These are phyloP conservation scores for Mayetiola destructor DNA, from an alignment of 2,888 invertebrate species.

Conservation along the genomic window DNA sequence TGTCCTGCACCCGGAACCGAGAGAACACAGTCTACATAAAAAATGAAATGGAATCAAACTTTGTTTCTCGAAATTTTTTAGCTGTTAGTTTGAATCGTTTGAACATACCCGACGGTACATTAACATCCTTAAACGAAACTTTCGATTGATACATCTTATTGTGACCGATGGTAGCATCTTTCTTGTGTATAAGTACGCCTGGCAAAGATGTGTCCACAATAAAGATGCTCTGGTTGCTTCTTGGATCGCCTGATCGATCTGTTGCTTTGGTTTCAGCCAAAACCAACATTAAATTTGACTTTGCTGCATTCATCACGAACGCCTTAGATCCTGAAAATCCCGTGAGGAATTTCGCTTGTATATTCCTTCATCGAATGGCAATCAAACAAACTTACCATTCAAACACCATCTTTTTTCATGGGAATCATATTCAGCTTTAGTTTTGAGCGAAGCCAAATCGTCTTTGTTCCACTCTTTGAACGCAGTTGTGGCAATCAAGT, in stretches of 20 bases:
- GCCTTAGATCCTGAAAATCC: no score
- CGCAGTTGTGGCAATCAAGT: background rate
- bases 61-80: background rate
- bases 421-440: background rate
- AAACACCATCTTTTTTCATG: background rate
- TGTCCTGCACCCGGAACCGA: background rate
- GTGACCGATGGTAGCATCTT: background rate
- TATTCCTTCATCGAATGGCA: no score
- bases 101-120: background rate
- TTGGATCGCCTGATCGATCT: background rate
- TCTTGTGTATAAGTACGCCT: background rate
- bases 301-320: background rate
- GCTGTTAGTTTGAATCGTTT: background rate
- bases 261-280: background rate
- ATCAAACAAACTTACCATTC: no score
- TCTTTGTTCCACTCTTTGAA: background rate
- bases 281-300: background rate
- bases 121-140: constrained; percentile 1
- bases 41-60: background rate
- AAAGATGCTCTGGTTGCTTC: background rate
- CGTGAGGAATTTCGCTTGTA: no score
- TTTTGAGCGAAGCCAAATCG: background rate
- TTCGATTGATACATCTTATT: background rate
- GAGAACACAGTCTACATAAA: background rate
- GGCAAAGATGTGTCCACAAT: background rate